Percentiles rank a stretch among this genome's conserved stretches.
Evolutionary conservation across 2,888 invertebrate species (phyloP).

Genomic region (Hoplodrina blanda): DNA sequence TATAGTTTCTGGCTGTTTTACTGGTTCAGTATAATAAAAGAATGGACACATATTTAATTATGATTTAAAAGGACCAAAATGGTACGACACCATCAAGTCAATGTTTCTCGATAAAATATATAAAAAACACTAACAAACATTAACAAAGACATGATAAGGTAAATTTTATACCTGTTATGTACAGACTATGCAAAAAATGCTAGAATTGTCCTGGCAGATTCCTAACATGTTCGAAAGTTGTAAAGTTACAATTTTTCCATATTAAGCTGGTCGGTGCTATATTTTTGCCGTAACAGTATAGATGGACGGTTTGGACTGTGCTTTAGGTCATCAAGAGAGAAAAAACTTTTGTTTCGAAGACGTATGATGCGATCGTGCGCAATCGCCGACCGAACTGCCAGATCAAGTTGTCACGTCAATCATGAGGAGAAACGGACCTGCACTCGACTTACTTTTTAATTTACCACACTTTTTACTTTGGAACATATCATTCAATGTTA

Average conservation of each 20-base stretch:
- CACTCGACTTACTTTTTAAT: constrained; percentile 71
- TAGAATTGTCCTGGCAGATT: neutral
- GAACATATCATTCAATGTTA: constrained; percentile 50
- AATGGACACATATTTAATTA: neutral
- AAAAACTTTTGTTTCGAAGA: constrained; percentile 32
- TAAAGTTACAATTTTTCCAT: neutral
- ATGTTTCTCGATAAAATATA: neutral
- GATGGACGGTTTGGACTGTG: neutral
- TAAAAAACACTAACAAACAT: too few species aligned
- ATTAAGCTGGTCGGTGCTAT: neutral
- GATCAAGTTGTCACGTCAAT: constrained; percentile 82
- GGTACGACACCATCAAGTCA: neutral
- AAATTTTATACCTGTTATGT: neutral
- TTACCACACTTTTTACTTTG: constrained; percentile 65
- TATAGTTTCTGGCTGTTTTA: constrained; percentile 11
- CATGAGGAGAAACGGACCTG: constrained; percentile 77
- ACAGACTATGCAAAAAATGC: constrained; percentile 9
- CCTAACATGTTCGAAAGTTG: neutral
- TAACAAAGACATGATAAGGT: neutral
- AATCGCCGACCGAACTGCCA: constrained; percentile 35
- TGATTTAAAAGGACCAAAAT: neutral
- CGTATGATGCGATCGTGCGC: constrained; percentile 19
- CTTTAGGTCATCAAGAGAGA: constrained; percentile 5
- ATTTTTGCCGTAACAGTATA: neutral
- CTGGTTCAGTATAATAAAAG: neutral